phyloP scores from a whole-genome alignment of 92 coral and sea anemone species.

The Zoanthus gigantus region DNA sequence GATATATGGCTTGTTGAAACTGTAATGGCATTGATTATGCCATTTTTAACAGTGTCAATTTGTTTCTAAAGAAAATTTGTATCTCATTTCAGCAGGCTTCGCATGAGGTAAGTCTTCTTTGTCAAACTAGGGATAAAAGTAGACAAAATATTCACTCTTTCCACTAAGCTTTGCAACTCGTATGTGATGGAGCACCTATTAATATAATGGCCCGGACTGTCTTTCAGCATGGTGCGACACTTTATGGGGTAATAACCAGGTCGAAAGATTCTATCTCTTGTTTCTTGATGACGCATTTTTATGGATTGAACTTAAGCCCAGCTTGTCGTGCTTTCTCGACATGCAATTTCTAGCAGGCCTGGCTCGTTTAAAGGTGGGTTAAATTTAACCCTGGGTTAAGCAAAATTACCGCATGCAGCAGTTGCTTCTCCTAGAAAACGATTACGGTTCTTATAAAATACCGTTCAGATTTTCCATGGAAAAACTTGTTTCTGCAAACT shows the following conservation, averaged over 20 bases:
- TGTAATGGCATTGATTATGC: conserved; percentile 70
- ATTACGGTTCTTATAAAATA: too few relatives aligned
- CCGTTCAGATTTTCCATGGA: too few relatives aligned
- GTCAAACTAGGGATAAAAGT: conserved; percentile 2
- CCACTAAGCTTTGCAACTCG: conserved; percentile 72
- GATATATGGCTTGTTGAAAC: conserved; percentile 60
- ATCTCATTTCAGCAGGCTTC: conserved; percentile 38
- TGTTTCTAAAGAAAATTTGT: conserved; percentile 68
- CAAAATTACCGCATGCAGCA: too few relatives aligned
- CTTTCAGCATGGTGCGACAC: conserved; percentile 55
- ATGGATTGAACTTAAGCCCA: conserved; percentile 73
- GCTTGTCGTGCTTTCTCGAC: conserved; percentile 63
- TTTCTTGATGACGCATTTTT: conserved; percentile 70
- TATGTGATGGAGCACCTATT: conserved; percentile 66
- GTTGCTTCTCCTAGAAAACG: too few relatives aligned
- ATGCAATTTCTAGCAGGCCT: conserved; percentile 58
- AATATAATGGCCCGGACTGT: conserved; percentile 35
- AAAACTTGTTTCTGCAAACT: conserved; percentile 36
- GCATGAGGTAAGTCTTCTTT: conserved; percentile 52
- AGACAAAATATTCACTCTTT: conserved; percentile 68
- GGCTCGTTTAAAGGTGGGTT: too few relatives aligned
- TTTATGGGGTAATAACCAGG: conserved; percentile 63
- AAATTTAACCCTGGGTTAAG: too few relatives aligned
- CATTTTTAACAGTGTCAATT: conserved; percentile 68
- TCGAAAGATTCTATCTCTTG: conserved; percentile 70